Percentiles rank a stretch among this genome's conserved stretches.
These are phyloP conservation scores for Lycophotia porphyrea DNA, from an alignment of 2,888 invertebrate species.

Conservation along the genomic window DNA sequence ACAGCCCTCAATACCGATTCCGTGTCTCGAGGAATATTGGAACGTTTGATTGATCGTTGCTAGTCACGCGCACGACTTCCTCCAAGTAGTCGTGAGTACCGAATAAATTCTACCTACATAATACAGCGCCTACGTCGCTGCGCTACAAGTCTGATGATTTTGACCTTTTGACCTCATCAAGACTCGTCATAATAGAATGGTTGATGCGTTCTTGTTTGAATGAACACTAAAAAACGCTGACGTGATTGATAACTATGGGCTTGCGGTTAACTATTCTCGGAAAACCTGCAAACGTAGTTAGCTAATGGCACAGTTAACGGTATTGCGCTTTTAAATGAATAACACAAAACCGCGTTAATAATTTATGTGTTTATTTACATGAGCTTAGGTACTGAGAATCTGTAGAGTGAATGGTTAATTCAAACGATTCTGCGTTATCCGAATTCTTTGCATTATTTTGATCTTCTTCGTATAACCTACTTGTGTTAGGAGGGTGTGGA, in stretches of 20 bases:
- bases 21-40: constrained; percentile 66
- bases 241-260: constrained; percentile 59
- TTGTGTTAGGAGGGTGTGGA: constrained; percentile 20
- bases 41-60: constrained; percentile 72
- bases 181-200: constrained; percentile 64
- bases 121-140: constrained; percentile 37
- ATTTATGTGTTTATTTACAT: constrained; percentile 65
- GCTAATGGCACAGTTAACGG: constrained; percentile 70
- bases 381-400: constrained; percentile 65
- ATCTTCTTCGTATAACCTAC: constrained; percentile 45
- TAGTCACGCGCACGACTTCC: constrained; percentile 71
- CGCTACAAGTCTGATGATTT: constrained; percentile 70
- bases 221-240: constrained; percentile 61
- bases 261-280: constrained; percentile 70
- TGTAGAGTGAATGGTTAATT: constrained; percentile 58
- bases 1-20: constrained; percentile 51
- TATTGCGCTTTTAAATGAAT: constrained; percentile 75
- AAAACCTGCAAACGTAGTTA: constrained; percentile 70
- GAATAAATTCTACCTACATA: constrained; percentile 32
- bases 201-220: constrained; percentile 68
- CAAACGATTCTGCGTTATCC: constrained; percentile 51
- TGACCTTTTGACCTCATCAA: constrained; percentile 75
- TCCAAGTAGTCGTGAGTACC: constrained; percentile 30
- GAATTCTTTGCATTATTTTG: constrained; percentile 27
- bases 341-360: constrained; percentile 73